Base-by-base conservation (phyloP, 53 echinoderm and acorn worm species). In the Zoroaster sp. region DNA sequence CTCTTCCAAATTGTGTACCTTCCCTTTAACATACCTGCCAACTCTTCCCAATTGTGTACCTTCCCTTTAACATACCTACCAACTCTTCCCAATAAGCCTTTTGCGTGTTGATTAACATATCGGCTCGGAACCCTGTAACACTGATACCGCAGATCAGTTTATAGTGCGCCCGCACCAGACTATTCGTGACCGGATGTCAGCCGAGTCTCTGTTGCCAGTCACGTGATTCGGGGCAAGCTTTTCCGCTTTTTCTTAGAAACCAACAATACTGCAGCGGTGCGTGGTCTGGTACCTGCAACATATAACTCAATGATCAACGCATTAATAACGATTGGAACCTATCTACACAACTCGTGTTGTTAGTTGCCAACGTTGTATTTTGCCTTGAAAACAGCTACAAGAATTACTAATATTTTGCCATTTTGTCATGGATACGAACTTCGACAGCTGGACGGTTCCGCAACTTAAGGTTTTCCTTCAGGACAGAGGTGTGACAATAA, bases 211-310 rank as follows among this genome's bases (percentile, higher is more conserved):
- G 74, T 41, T 74, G 74, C 74, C 38, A 74, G 0, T 44, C 45
- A 74, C n/a, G n/a, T n/a, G n/a, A n/a, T n/a, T n/a, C n/a, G n/a
- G n/a, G n/a, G n/a, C n/a, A n/a, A n/a, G n/a, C n/a, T n/a, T n/a
- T n/a, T n/a, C n/a, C n/a, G 74, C 74, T 5, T 43, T 41, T 74
- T 74, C 74, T 32, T 74, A 74, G 74, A 17, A 74, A 74, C 74
- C 18, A 74, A 40, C 1, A 37, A 35, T 9, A 70, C 38, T n/a
- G 70, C 70, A 49, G 33, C 35, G 45, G 41, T 40, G 74, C 8
- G 74, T 43, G 40, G 74, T 74, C 31, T 40, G 74, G 74, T 38
- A 20, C 74, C 34, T 43, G 12, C 14, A 74, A 74, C 42, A 32
- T 74, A 1, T 41, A 74, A 74, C 34, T n/a, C 74, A 74, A 21